phyloP scores from a whole-genome alignment of 2,888 invertebrate species.

The Amphipoea lucens region DNA sequence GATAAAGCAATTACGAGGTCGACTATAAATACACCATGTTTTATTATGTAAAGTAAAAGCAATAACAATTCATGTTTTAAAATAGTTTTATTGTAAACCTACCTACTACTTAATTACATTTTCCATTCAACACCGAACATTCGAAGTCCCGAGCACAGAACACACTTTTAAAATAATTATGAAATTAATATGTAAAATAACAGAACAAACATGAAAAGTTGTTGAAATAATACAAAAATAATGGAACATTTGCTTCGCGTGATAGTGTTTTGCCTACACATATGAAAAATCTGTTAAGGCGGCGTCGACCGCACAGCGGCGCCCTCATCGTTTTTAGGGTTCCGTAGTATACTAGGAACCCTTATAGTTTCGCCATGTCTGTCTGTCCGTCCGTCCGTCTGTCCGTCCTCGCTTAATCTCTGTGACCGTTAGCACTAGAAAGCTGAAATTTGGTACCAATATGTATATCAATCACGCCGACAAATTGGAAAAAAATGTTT shows the following conservation, averaged over 20 bases:
- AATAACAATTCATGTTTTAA: constrained; percentile 11
- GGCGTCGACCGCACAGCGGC: no score
- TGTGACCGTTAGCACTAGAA: no score
- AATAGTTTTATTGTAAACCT: constrained; percentile 37
- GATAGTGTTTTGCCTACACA: background rate
- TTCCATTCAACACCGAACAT: background rate
- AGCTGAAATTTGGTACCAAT: no score
- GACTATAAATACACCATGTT: background rate
- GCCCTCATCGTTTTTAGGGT: no score
- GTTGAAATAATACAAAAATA: constrained; percentile 22
- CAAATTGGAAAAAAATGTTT: no score
- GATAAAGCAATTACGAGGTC: background rate
- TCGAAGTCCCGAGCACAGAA: background rate
- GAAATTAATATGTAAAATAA: background rate
- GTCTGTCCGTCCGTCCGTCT: no score
- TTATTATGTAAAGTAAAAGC: background rate
- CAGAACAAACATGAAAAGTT: background rate
- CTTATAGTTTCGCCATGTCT: no score
- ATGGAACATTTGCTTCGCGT: background rate
- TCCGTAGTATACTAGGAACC: no score
- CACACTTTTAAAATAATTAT: constrained; percentile 11
- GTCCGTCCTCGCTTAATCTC: no score
- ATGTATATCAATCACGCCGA: no score
- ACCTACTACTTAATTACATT: constrained; percentile 8
- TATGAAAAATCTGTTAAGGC: background rate